These are phyloP conservation scores for Eulemur coronatus DNA, from an alignment of 2,797 vertebrate genomes.

Conservation along the genomic window DNA sequence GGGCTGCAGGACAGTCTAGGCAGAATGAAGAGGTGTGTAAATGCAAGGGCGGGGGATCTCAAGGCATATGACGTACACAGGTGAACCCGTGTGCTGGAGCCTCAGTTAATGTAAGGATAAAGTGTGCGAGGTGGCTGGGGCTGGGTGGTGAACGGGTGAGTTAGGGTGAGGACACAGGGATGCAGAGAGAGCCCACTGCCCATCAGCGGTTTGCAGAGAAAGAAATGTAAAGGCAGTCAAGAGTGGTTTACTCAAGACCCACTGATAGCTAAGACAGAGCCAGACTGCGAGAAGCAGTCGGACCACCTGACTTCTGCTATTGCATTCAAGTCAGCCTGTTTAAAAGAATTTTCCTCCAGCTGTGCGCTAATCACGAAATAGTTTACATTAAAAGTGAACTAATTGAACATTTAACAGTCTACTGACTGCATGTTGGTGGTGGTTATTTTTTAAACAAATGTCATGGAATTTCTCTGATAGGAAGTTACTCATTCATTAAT, in stretches of 20 bases:
- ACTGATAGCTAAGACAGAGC: neutral
- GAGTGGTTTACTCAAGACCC: neutral
- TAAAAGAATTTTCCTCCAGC: conserved; percentile 30
- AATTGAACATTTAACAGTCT: neutral
- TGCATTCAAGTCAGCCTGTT: neutral
- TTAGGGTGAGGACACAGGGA: neutral
- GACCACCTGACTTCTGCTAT: neutral
- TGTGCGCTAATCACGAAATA: neutral
- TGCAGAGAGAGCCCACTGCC: neutral
- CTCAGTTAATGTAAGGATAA: neutral
- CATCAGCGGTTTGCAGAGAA: neutral
- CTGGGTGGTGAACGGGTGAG: neutral
- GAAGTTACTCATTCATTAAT: neutral
- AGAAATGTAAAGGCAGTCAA: neutral
- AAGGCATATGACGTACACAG: neutral
- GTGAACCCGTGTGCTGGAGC: neutral
- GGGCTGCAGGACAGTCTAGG: fast-evolving
- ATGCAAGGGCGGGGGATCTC: neutral
- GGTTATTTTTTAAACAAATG: neutral
- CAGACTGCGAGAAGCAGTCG: neutral
- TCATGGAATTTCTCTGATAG: neutral
- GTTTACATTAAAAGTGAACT: conserved; percentile 20
- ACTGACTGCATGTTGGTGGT: neutral
- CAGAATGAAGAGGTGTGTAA: no score
- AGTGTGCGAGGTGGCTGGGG: neutral